These are phyloP conservation scores for Cryptomyrus ogoouensis DNA, from an alignment of 2,113 vertebrate species.

Conservation along the genomic window DNA sequence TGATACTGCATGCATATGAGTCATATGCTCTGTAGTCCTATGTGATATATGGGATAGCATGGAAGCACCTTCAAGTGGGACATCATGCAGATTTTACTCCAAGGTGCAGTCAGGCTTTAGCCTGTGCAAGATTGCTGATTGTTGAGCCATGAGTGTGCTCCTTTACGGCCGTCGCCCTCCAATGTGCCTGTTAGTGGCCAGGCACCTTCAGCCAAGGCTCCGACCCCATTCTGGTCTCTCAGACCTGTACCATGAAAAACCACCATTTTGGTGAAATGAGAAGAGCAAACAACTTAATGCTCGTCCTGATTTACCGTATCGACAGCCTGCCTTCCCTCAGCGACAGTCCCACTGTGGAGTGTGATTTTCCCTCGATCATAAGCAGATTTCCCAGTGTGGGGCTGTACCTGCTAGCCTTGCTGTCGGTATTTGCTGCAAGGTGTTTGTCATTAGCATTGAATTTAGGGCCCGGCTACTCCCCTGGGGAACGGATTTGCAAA, in stretches of 20 bases:
- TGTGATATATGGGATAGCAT: neutral
- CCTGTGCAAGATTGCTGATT: neutral
- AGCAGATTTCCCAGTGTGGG: neutral
- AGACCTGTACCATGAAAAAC: neutral
- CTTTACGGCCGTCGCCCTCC: neutral
- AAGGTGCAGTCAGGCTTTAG: neutral
- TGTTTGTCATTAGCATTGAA: conserved; percentile 7
- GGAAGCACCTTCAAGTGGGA: neutral
- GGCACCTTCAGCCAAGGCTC: neutral
- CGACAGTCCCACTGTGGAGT: neutral
- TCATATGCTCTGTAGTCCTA: neutral
- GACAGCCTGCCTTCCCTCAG: neutral
- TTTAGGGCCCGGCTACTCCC: neutral
- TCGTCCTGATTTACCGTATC: conserved; percentile 19
- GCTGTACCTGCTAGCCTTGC: neutral
- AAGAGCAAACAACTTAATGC: neutral
- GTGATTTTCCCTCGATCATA: neutral
- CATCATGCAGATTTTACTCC: neutral
- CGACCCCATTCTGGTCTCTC: neutral
- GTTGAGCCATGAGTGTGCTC: neutral
- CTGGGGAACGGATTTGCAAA: conserved; percentile 6
- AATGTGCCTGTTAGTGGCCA: neutral
- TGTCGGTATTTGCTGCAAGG: conserved; percentile 6
- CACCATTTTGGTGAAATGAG: neutral
- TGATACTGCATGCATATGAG: neutral